phyloP scores from a whole-genome alignment of 2,888 invertebrate genomes.

The Drosophila prostipennis region DNA sequence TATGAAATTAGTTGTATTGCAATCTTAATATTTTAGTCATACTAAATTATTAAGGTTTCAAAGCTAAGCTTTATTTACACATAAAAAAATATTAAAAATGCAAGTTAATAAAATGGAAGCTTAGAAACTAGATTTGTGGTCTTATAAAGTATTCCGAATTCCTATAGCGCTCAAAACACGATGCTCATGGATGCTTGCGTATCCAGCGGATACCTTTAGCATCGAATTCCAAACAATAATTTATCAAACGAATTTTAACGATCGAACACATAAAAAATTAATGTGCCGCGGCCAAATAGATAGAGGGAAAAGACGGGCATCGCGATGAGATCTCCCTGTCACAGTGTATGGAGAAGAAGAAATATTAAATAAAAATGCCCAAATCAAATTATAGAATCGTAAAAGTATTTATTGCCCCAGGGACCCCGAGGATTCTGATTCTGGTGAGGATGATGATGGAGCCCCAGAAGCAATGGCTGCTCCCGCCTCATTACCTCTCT shows the following conservation, averaged over 20 bases:
- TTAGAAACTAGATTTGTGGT: slow-evolving; percentile 12
- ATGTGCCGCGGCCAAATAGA: slow-evolving; percentile 48
- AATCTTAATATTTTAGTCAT: too few species aligned
- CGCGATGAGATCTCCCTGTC: slow-evolving; percentile 27
- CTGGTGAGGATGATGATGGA: slow-evolving; percentile 50
- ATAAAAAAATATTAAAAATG: neutral
- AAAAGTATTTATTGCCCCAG: slow-evolving; percentile 79
- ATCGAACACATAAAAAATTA: slow-evolving; percentile 74
- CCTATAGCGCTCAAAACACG: neutral
- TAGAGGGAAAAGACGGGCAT: slow-evolving; percentile 10
- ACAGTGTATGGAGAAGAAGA: slow-evolving; percentile 25
- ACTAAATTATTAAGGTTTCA: too few species aligned
- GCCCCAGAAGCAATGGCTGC: slow-evolving; percentile 47
- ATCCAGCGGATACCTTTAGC: slow-evolving; percentile 41
- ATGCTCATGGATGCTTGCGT: slow-evolving; percentile 8
- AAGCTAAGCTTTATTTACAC: neutral
- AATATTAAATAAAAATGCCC: slow-evolving; percentile 75
- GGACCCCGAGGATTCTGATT: slow-evolving; percentile 22
- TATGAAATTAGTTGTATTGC: too few species aligned
- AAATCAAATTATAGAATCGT: slow-evolving; percentile 84
- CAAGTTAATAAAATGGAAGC: neutral
- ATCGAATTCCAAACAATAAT: slow-evolving; percentile 74
- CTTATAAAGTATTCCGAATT: slow-evolving; percentile 11
- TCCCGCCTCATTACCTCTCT: slow-evolving; percentile 2
- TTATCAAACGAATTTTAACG: slow-evolving; percentile 81